Percentiles rank a stretch among this genome's conserved stretches.
These are phyloP conservation scores for Hirtodrosophila trivittata DNA, from an alignment of 2,888 invertebrate genomes.

Conservation along the genomic window DNA sequence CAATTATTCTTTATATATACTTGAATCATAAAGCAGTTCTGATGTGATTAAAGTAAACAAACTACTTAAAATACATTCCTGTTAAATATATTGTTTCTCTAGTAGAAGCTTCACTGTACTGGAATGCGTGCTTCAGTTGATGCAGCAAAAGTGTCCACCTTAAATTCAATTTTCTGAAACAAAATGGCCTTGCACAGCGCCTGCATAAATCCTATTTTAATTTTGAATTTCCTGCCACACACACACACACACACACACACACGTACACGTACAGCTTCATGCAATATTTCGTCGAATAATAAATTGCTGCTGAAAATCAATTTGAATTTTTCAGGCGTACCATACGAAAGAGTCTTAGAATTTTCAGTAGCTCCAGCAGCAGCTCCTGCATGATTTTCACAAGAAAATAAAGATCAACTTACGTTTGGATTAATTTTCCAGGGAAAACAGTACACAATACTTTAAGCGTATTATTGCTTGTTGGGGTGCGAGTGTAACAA, in stretches of 20 bases:
- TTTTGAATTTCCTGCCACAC: slow-evolving; percentile 29
- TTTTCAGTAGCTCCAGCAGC: background rate
- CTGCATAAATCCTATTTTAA: slow-evolving; percentile 57
- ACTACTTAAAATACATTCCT: too few species aligned
- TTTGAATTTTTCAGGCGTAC: slow-evolving; percentile 47
- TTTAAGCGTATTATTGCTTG: background rate
- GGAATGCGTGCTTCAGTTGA: background rate
- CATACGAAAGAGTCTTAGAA: slow-evolving; percentile 29
- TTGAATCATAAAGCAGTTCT: too few species aligned
- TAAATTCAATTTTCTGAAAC: slow-evolving; percentile 1
- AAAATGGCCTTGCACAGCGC: slow-evolving; percentile 16
- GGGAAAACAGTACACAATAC: background rate
- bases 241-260: background rate
- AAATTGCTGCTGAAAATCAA: slow-evolving; percentile 63
- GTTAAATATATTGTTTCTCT: too few species aligned
- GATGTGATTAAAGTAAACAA: too few species aligned
- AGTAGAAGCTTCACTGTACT: background rate
- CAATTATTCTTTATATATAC: too few species aligned
- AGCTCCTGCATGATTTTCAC: slow-evolving; percentile 25
- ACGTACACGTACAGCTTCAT: slow-evolving; percentile 9
- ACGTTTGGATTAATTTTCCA: slow-evolving; percentile 18
- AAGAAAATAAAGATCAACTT: slow-evolving; percentile 67
- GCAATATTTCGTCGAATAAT: slow-evolving; percentile 51
- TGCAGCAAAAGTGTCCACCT: background rate
- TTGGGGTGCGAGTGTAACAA: too few species aligned